These are phyloP conservation scores for Augochlorella aurata DNA, from an alignment of 2,888 invertebrate species.

Conservation along the genomic window DNA sequence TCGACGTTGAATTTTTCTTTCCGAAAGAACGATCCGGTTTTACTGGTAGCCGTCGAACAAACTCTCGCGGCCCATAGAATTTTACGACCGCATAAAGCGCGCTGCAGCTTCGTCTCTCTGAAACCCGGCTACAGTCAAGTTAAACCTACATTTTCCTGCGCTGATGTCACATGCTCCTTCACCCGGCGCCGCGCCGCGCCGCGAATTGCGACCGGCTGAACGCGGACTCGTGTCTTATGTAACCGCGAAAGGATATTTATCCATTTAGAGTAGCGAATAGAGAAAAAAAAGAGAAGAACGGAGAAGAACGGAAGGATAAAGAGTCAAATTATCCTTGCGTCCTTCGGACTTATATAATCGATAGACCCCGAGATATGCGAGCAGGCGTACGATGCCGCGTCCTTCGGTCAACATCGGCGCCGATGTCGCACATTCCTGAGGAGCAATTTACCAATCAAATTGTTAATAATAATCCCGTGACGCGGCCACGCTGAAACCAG, in stretches of 20 bases:
- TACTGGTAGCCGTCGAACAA: neutral
- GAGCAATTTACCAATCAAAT: slow-evolving; percentile 15
- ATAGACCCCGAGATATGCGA: neutral
- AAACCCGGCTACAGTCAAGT: slow-evolving; percentile 17
- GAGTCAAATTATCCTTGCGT: slow-evolving; percentile 23
- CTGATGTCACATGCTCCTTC: slow-evolving; percentile 60
- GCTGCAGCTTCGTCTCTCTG: slow-evolving; percentile 5
- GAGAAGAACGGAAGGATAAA: neutral
- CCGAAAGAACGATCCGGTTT: neutral
- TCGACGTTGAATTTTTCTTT: neutral
- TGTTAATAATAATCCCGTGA: slow-evolving; percentile 1
- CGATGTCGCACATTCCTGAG: neutral
- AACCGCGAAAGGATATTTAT: slow-evolving; percentile 49
- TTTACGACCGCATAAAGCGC: slow-evolving; percentile 13
- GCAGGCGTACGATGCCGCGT: neutral
- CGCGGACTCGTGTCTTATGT: slow-evolving; percentile 45
- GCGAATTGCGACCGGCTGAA: slow-evolving; percentile 47
- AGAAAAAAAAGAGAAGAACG: neutral
- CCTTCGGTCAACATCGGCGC: neutral
- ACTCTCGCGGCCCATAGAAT: neutral
- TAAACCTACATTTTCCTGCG: slow-evolving; percentile 62
- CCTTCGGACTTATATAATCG: slow-evolving; percentile 29
- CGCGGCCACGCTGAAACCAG: too few species aligned
- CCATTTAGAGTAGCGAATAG: neutral
- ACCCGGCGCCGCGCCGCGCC: slow-evolving; percentile 28